Evolutionary conservation across 1,140 invertebrate species (phyloP), one percentile per base, ranked within the genome.

Genomic region (Zeugodacus cucurbitae): DNA sequence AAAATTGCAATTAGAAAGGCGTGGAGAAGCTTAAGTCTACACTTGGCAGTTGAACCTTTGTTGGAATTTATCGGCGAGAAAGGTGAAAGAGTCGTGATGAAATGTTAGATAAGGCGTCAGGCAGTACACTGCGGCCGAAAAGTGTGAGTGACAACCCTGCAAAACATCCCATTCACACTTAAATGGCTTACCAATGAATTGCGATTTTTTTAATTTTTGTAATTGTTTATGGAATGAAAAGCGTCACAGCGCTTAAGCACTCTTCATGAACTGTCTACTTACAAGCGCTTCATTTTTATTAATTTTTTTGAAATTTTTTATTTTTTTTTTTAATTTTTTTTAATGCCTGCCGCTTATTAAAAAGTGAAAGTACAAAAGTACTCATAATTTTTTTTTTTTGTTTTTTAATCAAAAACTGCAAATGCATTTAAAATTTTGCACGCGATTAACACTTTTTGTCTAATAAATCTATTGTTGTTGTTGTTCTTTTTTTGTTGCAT

Each of bases 371-470:
- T 26, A 70, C 37, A 41, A n/a, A 10, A 2, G 20, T 29, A 74
- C 37, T 82, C 74, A 48, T 17, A 48, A 26, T 8, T 29, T 82
- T 70, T 41, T n/a, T n/a, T n/a, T n/a, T n/a, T n/a, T n/a, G n/a
- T n/a, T n/a, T n/a, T 74, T 26, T 17, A 34, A 74, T 74, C 37
- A 44, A 29, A 44, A 41, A 29, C n/a, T 82, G n/a, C 2, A n/a
- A 82, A 48, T 48, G n/a, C 74, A 82, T 82, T 48, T 82, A 2
- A 48, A 48, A 82, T 44, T 82, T 82, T 82, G 44, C 74, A 82
- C 74, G 74, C 74, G 74, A 82, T 82, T 48, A 82, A 82, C 41
- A 82, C 41, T 82, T 54, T 82, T 74, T 67, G 29, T 32, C 26
- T 29, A 74, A 41, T 41, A 74, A 41, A 22, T 22, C 17, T 74